Base-by-base conservation (phyloP, 1,140 invertebrate species). In the Drosophila bifasciata region DNA sequence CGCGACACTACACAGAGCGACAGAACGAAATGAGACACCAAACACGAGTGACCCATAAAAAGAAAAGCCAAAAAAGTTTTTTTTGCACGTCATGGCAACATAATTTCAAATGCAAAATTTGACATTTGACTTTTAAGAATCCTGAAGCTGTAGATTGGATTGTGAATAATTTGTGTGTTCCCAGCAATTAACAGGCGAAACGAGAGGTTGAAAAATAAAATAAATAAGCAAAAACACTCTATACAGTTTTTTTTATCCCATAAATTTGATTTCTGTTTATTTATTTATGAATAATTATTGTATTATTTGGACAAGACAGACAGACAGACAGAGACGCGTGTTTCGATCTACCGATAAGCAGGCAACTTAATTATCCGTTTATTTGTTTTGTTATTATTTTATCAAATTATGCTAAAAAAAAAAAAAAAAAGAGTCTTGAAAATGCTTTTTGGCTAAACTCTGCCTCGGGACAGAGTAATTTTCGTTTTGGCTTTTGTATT, bases 361-460 rank as follows among this genome's bases (percentile, higher is more conserved):
- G 70, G 66, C 67, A 62, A 78, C 72, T 78, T 78, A 78, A 78
- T 78, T 76, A 78, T 67, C 59, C 50, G 56, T 57, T 36, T 40
- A 50, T 36, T 46, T 52, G 13, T 13, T 21, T 51, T 51, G 19
- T 36, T 36, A 36, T 63, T 46, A 36, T 63, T 46, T 62, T 70
- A 58, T 59, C 57, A 74, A 73, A 68, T 53, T 49, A 51, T 63
- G 48, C 11, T 25, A 7, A 21, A 7, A 21, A 21, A 21, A 21
- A 21, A 21, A 21, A 21, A 9, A 64, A 70, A 21, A 51, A 75
- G 67, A 71, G 71, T 67, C 76, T 78, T 78, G 72, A 67, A 59
- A 66, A 36, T 32, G 28, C 8, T 32, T 32, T 78, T 66, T 78
- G 76, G 76, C 46, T 32, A 57, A 78, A 66, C 71, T 52, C 71